Conservation (phyloP, 2,888 invertebrate species). For the Tipula unca region DNA sequence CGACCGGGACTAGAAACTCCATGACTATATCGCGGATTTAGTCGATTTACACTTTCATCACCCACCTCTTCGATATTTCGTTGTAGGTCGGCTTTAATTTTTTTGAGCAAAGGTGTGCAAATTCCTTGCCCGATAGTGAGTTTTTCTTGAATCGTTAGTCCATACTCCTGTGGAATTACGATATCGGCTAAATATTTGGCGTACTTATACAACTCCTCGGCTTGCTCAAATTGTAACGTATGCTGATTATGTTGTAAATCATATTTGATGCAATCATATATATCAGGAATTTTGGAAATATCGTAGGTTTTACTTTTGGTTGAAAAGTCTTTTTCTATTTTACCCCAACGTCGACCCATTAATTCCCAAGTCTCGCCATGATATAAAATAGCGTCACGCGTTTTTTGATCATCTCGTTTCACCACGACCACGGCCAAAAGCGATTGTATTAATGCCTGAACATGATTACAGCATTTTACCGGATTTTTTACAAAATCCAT, state of each 20-base stretch:
- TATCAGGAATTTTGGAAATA: constrained; percentile 98
- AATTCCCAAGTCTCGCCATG: constrained; percentile 99
- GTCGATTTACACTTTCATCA: constrained; percentile 89
- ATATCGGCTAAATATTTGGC: constrained; percentile 97
- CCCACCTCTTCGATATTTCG: constrained; percentile 87
- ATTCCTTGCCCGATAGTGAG: constrained; percentile 94
- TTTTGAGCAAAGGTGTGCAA: constrained; percentile 90
- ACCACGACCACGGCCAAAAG: constrained; percentile 75
- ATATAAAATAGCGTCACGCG: constrained; percentile 89
- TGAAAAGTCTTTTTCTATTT: constrained; percentile 96
- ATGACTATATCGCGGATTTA: constrained; percentile 96
- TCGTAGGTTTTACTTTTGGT: constrained; percentile 89
- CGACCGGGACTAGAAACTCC: constrained; percentile 97
- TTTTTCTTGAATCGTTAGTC: constrained; percentile 90
- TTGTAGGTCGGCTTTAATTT: constrained; percentile 90
- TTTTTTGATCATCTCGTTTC: constrained; percentile 82
- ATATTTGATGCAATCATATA: constrained; percentile 99
- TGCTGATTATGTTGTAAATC: constrained; percentile 97
- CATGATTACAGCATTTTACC: constrained; percentile 82
- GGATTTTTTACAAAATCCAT: constrained; percentile 95
- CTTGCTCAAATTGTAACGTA: constrained; percentile 83
- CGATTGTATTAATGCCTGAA: constrained; percentile 78
- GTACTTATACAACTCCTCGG: constrained; percentile 87
- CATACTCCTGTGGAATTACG: constrained; percentile 99
- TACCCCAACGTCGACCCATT: constrained; percentile 95